Evolutionary conservation across 2,888 invertebrate species (phyloP).

Genomic region (Hybos culiciformis): DNA sequence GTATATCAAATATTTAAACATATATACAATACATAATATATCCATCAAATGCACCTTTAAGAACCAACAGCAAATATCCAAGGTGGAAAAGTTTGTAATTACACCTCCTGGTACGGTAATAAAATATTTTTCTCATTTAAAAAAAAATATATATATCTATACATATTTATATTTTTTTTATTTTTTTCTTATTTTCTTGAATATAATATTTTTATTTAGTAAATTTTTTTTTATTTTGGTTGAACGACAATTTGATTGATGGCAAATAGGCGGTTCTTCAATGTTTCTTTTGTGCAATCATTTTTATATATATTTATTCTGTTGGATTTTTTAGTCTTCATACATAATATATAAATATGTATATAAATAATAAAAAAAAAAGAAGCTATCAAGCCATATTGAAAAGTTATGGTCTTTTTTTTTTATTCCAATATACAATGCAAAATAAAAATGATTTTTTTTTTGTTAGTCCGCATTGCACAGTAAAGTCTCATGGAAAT

Average conservation of each 20-base stretch:
- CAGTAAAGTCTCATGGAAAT: too few relatives aligned
- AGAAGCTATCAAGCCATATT: not conserved
- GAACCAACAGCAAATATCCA: too few relatives aligned
- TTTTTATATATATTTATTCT: too few relatives aligned
- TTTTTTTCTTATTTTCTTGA: not conserved
- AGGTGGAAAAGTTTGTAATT: not conserved
- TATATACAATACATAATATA: too few relatives aligned
- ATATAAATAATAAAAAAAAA: not conserved
- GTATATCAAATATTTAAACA: too few relatives aligned
- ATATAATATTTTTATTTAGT: not conserved
- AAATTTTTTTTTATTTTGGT: not conserved
- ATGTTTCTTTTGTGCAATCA: not conserved
- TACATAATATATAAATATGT: not conserved
- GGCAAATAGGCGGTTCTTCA: not conserved
- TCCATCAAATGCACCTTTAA: too few relatives aligned
- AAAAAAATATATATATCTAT: too few relatives aligned
- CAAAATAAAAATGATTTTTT: not conserved
- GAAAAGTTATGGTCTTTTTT: not conserved
- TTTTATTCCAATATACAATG: not conserved
- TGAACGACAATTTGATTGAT: not conserved
- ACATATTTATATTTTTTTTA: not conserved
- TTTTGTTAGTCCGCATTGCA: too few relatives aligned
- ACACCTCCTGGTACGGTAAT: not conserved
- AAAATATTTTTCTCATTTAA: not conserved
- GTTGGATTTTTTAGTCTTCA: not conserved